A percentile compares a stretch with the other conserved stretches of the same genome.
phyloP scores from a whole-genome alignment of 2,797 vertebrate species.

The Sebastes wilsoni region DNA sequence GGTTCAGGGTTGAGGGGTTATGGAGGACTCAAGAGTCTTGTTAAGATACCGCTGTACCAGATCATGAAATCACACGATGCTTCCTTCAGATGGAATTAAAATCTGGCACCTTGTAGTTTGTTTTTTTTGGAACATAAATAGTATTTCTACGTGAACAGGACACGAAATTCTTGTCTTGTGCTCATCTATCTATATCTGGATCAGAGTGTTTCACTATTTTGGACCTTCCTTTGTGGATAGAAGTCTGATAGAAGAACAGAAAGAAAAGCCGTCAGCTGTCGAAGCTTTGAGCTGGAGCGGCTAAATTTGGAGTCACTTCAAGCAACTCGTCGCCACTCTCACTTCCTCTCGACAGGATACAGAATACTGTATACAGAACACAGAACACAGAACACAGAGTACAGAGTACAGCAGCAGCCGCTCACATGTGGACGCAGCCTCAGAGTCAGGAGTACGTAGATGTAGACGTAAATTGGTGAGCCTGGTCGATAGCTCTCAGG shows the following conservation, averaged over 20 bases:
- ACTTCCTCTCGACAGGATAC: slow-evolving; percentile 31
- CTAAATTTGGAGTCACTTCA: slow-evolving; percentile 73
- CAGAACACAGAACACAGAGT: too few relatives aligned
- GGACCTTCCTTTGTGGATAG: slow-evolving; percentile 35
- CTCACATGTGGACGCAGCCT: slow-evolving; percentile 1
- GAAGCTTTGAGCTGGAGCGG: slow-evolving; percentile 43
- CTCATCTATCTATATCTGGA: slow-evolving; percentile 61
- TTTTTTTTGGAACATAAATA: slow-evolving; percentile 15
- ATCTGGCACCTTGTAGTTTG: neutral
- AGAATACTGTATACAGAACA: neutral
- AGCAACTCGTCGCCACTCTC: slow-evolving; percentile 10
- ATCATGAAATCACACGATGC: neutral
- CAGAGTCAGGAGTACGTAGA: neutral
- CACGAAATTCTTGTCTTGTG: neutral
- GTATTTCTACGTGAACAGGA: slow-evolving; percentile 7
- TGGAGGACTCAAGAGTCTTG: neutral
- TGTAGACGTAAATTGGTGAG: too few relatives aligned
- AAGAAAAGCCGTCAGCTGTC: slow-evolving; percentile 55
- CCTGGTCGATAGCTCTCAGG: too few relatives aligned
- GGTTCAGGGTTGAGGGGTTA: neutral
- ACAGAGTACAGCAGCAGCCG: slow-evolving; percentile 2
- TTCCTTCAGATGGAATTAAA: slow-evolving; percentile 3
- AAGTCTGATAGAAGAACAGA: slow-evolving; percentile 43
- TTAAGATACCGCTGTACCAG: slow-evolving; percentile 1
- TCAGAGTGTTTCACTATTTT: slow-evolving; percentile 54